Evolutionary conservation across 2,113 vertebrate genomes (phyloP), one percentile per base, ranked within the genome.

Genomic region (Pedetes capensis): DNA sequence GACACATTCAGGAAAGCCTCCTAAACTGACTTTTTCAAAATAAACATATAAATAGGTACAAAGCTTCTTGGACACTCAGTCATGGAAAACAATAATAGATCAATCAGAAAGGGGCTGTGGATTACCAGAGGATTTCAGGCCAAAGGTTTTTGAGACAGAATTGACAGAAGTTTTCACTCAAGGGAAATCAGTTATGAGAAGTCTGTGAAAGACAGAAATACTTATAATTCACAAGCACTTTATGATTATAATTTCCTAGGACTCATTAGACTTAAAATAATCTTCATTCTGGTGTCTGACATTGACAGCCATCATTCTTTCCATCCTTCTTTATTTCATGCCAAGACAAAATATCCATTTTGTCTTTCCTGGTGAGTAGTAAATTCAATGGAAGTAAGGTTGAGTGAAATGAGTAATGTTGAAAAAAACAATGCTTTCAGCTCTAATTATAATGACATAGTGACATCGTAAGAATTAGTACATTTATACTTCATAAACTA

Each of bases 291-390:
- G 14, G 22, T 49, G 39, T 88, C 76, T 95, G 83, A 34, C 57
- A 88, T 66, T 87, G 63, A 61, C 11, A 79, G 29, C 12, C 66
- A 92, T 64, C 76, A 18, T 76, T 95, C 63, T 74, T 69, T 83
- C 32, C 34, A 22, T 95, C n/a, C n/a, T 57, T 84, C 66, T 90
- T 76, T 87, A 61, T 39, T 80, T 9, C 12, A 80, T 59, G 71
- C 75, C 53, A 92, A 84, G 75, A 89, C 53, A 92, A 84, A 69
- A 89, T 83, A 87, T 25, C 5, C 42, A 78, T 72, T 89, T 96
- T 87, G 59, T 47, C 93, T 95, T 96, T 93, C 42, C 71, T 94
- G 7, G 55, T 94, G 59, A 90, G 64, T 82, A 78, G 32, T 83
- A 83, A 95, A 17, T 89, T 95, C n/a, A 53, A 8, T 53, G 59